Evolutionary conservation across 2,888 invertebrate species (phyloP), one percentile per base, ranked within the genome.

Genomic region (Heliconius ismenius): DNA sequence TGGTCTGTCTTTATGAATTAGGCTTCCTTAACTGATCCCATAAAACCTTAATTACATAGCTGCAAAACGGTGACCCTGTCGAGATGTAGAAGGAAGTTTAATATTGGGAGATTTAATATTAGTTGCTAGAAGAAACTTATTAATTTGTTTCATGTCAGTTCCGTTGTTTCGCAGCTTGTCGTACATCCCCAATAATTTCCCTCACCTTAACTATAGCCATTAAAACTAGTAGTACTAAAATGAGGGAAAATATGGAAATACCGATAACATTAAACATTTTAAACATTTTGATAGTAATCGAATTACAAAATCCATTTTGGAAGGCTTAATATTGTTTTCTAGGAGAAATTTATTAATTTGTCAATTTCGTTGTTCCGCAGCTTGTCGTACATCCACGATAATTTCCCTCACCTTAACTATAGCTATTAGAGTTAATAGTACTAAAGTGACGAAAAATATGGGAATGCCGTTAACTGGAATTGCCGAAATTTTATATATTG

Each of bases 371-470:
- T 26, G 24, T 26, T 62, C n/a, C 24, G 24, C 24, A 60, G 60
- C 1, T 60, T 24, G 24, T 60, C 36, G 67, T 49, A 43, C 68
- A 26, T 49, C 24, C 1, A 18, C 26, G 43, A 26, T 24, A 15
- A 18, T 28, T 10, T 2, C 43, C 3, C 4, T 68, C 43, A 26
- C 68, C 15, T 68, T 49, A 28, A 26, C 10, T 68, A 68, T 49
- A 43, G 2, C 10, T 28, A 1, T 49, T 26, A 49, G 24, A 24
- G 24, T 26, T 9, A 18, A 26, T 26, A 68, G 43, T 10, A 15
- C 49, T 49, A 68, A 68, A 68, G 68, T 68, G 68, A 68, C 26
- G 68, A 26, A 49, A 68, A 68, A 49, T n/a, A 21, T 68, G 68
- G 43, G 10, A 18, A 26, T 49, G 24, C 68, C 49, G 26, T 26